Base-by-base conservation (phyloP, 2,797 vertebrate species). In the Chaunax sp. region DNA sequence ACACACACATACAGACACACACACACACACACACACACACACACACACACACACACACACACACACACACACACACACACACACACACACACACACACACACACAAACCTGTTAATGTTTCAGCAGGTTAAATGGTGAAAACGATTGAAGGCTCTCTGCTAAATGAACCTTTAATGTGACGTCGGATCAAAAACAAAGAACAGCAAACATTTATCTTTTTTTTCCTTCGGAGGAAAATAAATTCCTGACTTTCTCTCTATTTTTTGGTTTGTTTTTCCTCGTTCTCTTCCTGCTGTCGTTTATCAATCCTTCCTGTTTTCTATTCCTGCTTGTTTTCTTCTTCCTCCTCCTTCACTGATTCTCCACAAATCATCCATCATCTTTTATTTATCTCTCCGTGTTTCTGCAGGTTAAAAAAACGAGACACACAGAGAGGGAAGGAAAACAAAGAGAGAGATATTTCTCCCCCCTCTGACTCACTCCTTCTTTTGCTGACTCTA, bases 381-480 rank as follows among this genome's bases (percentile, higher is more conserved):
- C 33, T 37, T n/a, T 18, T 37, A 53, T 35, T 22, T 43, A 9
- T n/a, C 41, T 43, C n/a, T 40, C 41, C 16, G 6, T 19, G 6
- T 43, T 43, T 16, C 38, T 40, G 14, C 14, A 15, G 38, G 14
- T 15, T 15, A 16, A 9, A 40, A 3, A 38, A 38, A 38, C 1
- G 9, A 14, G 35, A 14, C 18, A 19, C 10, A 35, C 33, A 35
- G 8, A 35, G 33, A 35, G 33, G 33, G 37, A 38, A 38, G 15
- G 37, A 12, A 49, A 49, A 16, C 22, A 26, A 25, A 16, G 19
- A 47, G 5, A 47, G 5, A 47, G 12, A 46, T 46, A 23, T 64
- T 64, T 59, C 46, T 9, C 72, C n/a, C n/a, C 75, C 70, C 58
- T 54, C 54, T 81, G 78, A 81, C 26, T 81, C 72, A 78, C 72